Percentiles rank a stretch among this genome's conserved stretches.
Evolutionary conservation across 2,113 vertebrate genomes (phyloP).

Genomic region (Gnathonemus longibarbis): DNA sequence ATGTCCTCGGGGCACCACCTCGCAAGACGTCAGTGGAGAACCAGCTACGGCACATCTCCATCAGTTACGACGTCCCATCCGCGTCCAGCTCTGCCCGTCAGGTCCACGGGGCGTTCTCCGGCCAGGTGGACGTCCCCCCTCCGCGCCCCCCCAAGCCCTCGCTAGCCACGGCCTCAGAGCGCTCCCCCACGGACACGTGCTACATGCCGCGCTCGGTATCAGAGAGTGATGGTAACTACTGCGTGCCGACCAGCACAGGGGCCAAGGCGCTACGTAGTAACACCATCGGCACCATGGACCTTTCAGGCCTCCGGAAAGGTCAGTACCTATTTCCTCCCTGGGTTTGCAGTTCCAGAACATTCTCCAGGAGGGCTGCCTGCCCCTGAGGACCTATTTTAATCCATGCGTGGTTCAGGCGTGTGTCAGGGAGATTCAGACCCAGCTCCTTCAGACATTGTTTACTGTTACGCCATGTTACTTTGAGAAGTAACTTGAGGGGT

Average conservation of each 20-base stretch:
- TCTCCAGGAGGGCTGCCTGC: not conserved
- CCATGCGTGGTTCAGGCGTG: not conserved
- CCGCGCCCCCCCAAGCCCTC: conserved; percentile 91
- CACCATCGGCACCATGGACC: conserved; percentile 81
- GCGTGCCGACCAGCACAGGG: conserved; percentile 66
- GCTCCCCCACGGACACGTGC: conserved; percentile 81
- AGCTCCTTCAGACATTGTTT: not conserved
- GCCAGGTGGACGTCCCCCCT: conserved; percentile 64
- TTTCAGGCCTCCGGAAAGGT: conserved; percentile 84
- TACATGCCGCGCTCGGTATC: conserved; percentile 68
- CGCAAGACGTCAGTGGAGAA: conserved; percentile 71
- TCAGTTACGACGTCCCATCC: conserved; percentile 92
- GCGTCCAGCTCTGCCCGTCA: conserved; percentile 79
- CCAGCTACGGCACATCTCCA: conserved; percentile 77
- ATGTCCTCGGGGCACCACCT: conserved; percentile 73
- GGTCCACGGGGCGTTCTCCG: conserved; percentile 72
- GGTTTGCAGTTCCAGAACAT: not conserved
- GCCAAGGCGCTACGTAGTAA: conserved; percentile 76
- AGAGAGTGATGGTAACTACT: conserved; percentile 83
- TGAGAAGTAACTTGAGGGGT: not conserved
- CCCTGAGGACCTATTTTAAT: not conserved
- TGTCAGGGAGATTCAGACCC: not conserved
- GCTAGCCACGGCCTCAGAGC: conserved; percentile 59
- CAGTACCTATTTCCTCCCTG: conserved; percentile 29
- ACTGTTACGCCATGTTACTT: not conserved